Percentiles rank a stretch among this genome's conserved stretches.
Conservation (phyloP, 2,113 vertebrate genomes). For the Hystrix cristata region DNA sequence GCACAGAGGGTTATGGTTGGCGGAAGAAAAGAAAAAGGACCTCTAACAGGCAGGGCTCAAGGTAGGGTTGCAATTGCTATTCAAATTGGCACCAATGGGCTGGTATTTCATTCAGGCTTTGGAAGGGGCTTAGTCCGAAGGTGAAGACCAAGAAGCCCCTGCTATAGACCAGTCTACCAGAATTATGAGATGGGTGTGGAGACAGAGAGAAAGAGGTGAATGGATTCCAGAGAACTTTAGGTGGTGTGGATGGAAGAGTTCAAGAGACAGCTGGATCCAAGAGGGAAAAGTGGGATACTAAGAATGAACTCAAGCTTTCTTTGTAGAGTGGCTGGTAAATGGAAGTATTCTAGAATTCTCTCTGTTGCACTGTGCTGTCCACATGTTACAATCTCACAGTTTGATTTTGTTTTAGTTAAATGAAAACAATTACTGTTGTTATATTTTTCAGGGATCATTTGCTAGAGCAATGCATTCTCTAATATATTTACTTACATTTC, state of each 20-base stretch:
- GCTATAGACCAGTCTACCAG: rapidly evolving
- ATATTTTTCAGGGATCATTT: background rate
- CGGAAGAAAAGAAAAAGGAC: background rate
- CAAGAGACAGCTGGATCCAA: background rate
- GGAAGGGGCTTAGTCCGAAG: background rate
- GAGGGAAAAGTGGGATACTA: background rate
- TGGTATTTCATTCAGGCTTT: background rate
- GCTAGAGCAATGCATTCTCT: background rate
- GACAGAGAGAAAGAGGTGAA: background rate
- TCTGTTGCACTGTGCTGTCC: background rate
- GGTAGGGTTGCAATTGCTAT: rapidly evolving
- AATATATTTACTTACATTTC: background rate
- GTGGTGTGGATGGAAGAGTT: background rate
- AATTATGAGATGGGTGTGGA: background rate
- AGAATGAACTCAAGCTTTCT: background rate
- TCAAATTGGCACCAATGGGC: background rate
- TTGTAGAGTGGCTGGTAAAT: background rate
- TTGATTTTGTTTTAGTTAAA: constrained; percentile 16
- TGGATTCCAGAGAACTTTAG: background rate
- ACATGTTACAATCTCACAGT: background rate
- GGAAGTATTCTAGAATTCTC: background rate
- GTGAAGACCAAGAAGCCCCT: background rate
- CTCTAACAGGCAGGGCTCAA: background rate
- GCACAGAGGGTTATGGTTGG: rapidly evolving
- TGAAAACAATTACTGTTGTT: background rate